Evolutionary conservation across 1,140 invertebrate species (phyloP), one percentile per base, ranked within the genome.

Genomic region (Drosophila gunungcola): DNA sequence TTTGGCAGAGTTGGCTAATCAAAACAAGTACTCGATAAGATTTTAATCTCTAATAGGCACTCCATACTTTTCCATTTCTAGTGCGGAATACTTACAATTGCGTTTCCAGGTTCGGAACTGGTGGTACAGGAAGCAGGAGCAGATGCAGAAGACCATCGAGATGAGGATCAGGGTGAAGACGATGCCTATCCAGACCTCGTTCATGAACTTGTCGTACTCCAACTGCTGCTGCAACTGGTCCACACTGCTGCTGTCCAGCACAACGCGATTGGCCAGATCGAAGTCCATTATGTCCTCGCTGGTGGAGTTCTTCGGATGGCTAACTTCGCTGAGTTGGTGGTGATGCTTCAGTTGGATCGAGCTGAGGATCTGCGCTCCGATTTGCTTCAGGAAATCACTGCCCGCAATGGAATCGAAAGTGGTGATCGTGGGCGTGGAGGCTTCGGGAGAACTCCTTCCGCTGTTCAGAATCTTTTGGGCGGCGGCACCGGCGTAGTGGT

Each of bases 131-230:
- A 92, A 92, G 57, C 91, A 92, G 45, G 91, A 92, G 72, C 91
- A 92, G 49, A 92, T 82, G 64, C 91, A 92, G 27, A 92, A 92
- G 10, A 92, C 76, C 90, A 92, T 90, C 5, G 91, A 91, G 53
- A 92, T 92, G 32, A 92, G 55, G 36, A 92, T 91, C 25, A 92
- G 65, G 3, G 91, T 90, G 27, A 92, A 81, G 21, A 92, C 91
- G 65, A 92, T 83, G 13, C 91, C 91, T 38, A 92, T 92, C 91
- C 91, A 92, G 3, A 92, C 83, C 49, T 92, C 91, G 80, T 92
- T 92, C 88, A 92, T 92, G 61, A 92, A 92, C 49, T 91, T 91
- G 58, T 92, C 91, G 55, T 92, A 91, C 51, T 92, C 91, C 54
- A 91, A 29, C 63, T 92, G 91, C 55, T 90, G 80, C 56, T 92